phyloP scores from a whole-genome alignment of 2,888 invertebrate species.

The Drosophila mimetica region DNA sequence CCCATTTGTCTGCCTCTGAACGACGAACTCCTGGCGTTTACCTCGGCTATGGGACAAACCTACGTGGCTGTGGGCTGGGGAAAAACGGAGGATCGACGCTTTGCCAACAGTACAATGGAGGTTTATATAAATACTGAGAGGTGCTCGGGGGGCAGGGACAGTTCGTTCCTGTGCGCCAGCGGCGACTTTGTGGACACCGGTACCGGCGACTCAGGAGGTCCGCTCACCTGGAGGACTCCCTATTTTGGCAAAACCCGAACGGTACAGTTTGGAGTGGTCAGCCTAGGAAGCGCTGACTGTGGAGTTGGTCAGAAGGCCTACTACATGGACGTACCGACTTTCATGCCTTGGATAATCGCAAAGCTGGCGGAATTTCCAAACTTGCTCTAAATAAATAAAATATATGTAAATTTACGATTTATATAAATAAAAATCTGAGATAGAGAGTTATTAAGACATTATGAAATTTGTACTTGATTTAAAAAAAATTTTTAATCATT shows the following conservation, averaged over 20 bases:
- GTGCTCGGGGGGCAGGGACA: conserved; percentile 1
- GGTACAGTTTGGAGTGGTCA: conserved; percentile 14
- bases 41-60: background rate
- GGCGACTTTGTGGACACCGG: conserved; percentile 3
- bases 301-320: conserved; percentile 3
- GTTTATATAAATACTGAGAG: conserved; percentile 3
- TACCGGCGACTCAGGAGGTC: conserved; percentile 16
- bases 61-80: conserved; percentile 17
- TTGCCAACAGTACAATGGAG: conserved; percentile 10
- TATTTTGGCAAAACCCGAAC: background rate
- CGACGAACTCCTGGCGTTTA: background rate
- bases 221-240: background rate
- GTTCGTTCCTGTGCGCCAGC: conserved; percentile 7
- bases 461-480: too few relatives aligned
- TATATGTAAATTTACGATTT: too few relatives aligned
- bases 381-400: too few relatives aligned
- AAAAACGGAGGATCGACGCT: background rate
- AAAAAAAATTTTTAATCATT: too few relatives aligned
- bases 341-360: conserved; percentile 23
- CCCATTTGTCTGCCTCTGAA: conserved; percentile 17
- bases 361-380: too few relatives aligned
- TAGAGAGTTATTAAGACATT: too few relatives aligned
- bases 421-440: too few relatives aligned
- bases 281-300: conserved; percentile 1
- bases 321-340: conserved; percentile 9